These are phyloP conservation scores for Rotaria magnacalcarata DNA, from an alignment of 2,888 invertebrate genomes.

Conservation along the genomic window DNA sequence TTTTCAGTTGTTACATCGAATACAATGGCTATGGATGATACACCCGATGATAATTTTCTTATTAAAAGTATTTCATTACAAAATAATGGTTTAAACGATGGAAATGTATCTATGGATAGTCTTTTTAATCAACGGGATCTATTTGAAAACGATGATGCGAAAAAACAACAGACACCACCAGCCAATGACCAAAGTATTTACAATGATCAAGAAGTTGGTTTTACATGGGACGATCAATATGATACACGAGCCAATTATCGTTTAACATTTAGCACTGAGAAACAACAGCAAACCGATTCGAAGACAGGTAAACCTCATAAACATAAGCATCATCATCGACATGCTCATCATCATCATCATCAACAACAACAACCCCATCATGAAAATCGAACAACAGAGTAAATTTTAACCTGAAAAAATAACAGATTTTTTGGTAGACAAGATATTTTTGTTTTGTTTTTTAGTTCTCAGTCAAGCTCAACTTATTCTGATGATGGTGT, in stretches of 20 bases:
- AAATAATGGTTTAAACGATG: neutral
- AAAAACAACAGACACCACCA: constrained; percentile 5
- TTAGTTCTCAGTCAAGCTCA: neutral
- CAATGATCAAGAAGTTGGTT: neutral
- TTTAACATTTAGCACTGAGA: neutral
- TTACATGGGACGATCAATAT: constrained; percentile 33
- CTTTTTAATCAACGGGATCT: constrained; percentile 9
- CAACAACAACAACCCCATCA: neutral
- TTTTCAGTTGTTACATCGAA: neutral
- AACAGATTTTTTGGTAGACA: neutral
- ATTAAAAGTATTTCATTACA: neutral
- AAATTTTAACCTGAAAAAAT: neutral
- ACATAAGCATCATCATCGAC: neutral
- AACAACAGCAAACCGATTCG: neutral
- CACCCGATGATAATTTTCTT: constrained; percentile 27
- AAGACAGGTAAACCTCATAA: neutral
- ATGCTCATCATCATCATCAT: neutral
- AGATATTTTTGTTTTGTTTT: neutral
- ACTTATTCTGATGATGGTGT: neutral
- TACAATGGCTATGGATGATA: constrained; percentile 18
- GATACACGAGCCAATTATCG: constrained; percentile 21
- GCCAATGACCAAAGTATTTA: neutral
- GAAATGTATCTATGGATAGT: constrained; percentile 18
- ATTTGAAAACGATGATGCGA: neutral
- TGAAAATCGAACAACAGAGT: neutral